phyloP scores from a whole-genome alignment of 1,140 invertebrate genomes.

The Drosophila cardini region DNA sequence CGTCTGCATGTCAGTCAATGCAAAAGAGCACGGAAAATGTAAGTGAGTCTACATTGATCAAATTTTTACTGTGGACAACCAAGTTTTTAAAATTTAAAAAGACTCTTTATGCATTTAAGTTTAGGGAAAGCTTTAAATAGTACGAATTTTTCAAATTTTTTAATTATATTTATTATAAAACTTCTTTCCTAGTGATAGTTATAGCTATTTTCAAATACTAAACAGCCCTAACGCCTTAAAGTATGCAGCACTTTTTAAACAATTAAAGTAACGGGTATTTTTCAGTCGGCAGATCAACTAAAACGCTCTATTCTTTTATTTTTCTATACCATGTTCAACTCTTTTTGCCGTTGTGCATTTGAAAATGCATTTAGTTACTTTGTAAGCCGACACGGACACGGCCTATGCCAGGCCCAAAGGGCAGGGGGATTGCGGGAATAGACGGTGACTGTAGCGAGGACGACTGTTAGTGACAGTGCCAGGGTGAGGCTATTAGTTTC shows the following conservation, averaged over 20 bases:
- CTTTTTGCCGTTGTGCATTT: conserved; percentile 57
- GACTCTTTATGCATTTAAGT: too few species aligned
- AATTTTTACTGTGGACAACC: too few species aligned
- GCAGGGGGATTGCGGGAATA: background rate
- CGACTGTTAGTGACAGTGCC: conserved; percentile 25
- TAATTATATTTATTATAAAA: too few species aligned
- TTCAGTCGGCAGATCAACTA: background rate
- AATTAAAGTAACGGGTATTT: background rate
- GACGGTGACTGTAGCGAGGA: background rate
- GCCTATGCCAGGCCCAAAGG: conserved; percentile 5
- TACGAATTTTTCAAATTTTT: too few species aligned
- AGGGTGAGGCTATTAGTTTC: conserved; percentile 63
- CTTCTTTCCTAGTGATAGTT: too few species aligned
- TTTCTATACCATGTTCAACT: conserved; percentile 11
- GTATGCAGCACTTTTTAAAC: background rate
- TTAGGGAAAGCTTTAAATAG: too few species aligned
- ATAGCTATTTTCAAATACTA: too few species aligned
- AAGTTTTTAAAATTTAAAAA: too few species aligned
- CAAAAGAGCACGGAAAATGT: too few species aligned
- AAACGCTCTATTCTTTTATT: conserved; percentile 7
- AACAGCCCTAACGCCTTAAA: too few species aligned
- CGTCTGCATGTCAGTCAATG: too few species aligned
- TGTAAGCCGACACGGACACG: conserved; percentile 63
- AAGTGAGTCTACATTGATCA: too few species aligned
- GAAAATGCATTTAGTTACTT: conserved; percentile 82